These are phyloP conservation scores for Enteromius paludinosus DNA, from an alignment of 2,797 vertebrate species.

Conservation along the genomic window DNA sequence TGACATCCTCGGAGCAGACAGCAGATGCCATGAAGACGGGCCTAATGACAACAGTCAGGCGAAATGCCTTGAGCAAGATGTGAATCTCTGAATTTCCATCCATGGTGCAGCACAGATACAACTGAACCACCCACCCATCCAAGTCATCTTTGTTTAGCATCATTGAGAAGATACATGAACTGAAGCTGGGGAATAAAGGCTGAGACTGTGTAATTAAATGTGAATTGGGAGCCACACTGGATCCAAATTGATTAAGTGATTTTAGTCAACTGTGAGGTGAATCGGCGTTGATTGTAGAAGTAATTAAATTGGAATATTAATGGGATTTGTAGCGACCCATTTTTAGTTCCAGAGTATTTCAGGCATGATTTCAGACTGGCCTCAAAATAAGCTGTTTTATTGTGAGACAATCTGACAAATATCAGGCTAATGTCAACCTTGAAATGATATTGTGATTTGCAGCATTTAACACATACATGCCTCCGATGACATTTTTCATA, in stretches of 20 bases:
- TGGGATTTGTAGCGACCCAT: not conserved
- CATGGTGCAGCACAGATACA: not conserved
- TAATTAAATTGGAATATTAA: conserved; percentile 34
- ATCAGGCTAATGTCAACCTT: conserved; percentile 26
- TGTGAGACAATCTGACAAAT: conserved; percentile 18
- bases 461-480: conserved; percentile 13
- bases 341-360: not conserved
- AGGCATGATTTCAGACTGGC: conserved; percentile 4
- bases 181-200: not conserved
- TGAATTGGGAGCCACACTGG: conserved; percentile 14
- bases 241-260: conserved; percentile 29
- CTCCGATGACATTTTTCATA: conserved; percentile 14
- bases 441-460: conserved; percentile 15
- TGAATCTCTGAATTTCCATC: conserved; percentile 27
- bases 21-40: not conserved
- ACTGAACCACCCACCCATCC: conserved; percentile 9
- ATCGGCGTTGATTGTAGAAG: not conserved
- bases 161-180: conserved; percentile 5
- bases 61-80: conserved; percentile 26
- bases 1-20: not conserved
- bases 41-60: conserved; percentile 25
- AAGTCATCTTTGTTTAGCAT: not conserved
- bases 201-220: not conserved
- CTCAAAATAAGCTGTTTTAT: conserved; percentile 10
- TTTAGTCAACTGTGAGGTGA: conserved; percentile 29